phyloP scores from a whole-genome alignment of 1,140 invertebrate species.

The Geopemphigus sp. region DNA sequence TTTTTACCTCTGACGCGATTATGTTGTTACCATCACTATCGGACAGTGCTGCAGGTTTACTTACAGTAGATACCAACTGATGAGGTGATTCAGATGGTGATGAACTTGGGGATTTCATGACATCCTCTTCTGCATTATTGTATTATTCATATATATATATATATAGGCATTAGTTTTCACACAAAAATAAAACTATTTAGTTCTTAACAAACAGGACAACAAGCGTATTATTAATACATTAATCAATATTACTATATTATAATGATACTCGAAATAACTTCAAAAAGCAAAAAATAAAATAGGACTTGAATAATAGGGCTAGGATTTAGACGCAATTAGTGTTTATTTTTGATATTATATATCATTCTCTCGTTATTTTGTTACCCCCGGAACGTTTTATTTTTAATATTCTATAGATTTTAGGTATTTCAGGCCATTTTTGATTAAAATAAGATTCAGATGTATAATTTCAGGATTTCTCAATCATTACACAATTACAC shows the following conservation, averaged over 20 bases:
- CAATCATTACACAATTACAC: no score
- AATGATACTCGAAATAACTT: no score
- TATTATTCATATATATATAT: background rate
- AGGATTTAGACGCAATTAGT: no score
- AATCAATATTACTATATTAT: background rate
- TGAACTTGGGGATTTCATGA: conserved; percentile 6
- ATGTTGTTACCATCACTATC: background rate
- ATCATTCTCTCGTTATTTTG: no score
- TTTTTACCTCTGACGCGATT: background rate
- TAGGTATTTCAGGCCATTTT: no score
- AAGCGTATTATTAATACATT: background rate
- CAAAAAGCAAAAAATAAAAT: no score
- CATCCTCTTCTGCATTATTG: conserved; percentile 20
- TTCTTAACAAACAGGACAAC: background rate
- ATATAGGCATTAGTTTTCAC: conserved; percentile 22
- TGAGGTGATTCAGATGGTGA: background rate
- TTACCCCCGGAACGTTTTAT: no score
- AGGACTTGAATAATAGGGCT: no score
- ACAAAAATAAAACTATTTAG: background rate
- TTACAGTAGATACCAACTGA: background rate
- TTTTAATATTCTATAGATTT: no score
- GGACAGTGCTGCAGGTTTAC: background rate
- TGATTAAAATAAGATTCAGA: no score
- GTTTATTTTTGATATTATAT: no score
- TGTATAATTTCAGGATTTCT: no score